Evolutionary conservation across 2,113 vertebrate genomes (phyloP), one percentile per base, ranked within the genome.

Genomic region (Furnarius figulus): DNA sequence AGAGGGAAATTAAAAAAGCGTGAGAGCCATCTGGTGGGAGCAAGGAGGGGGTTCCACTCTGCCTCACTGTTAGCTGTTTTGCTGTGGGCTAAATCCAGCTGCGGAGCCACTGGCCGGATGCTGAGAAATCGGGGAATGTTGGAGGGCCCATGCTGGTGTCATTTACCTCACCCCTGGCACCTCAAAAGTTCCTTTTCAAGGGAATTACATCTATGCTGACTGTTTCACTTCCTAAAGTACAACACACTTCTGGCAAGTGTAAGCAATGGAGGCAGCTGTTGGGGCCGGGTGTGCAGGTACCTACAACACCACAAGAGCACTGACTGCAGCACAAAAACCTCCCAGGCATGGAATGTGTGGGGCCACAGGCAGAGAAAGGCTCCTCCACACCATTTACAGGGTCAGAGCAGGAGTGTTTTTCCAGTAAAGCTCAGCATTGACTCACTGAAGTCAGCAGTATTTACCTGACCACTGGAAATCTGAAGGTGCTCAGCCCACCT

Each of bases 21-120:
- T 77, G 95, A 90, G 96, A 66, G 96, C 96, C 96, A 90, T 74
- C 96, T 96, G 94, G 14, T 4, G 78, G 96, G 95, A 95, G 91
- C 9, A 5, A 75, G 66, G 82, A 80, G 28, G 71, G 83, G 31
- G 24, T 8, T 10, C 71, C 63, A 7, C 72, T 74, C 66, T 1
- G 16, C 30, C 56, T 85, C 89, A 4, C 55, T 65, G 81, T 12
- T 93, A 79, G 1, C 27, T 0, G 10, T 24, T 67, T 7, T 12
- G 59, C 71, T 3, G 0, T 1, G 35, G 66, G 82, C 50, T 37
- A 1, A 24, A 44, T 44, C 65, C 95, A 68, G 89, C 87, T 37
- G 87, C 1, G 0, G 58, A 44, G 16, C 8, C 6, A 0, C 58
- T 13, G 75, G 33, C 21, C 4, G 5, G 27, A n/a, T 28, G 4